phyloP scores from a whole-genome alignment of 2,113 vertebrate genomes.

The Lucifuga dentata region DNA sequence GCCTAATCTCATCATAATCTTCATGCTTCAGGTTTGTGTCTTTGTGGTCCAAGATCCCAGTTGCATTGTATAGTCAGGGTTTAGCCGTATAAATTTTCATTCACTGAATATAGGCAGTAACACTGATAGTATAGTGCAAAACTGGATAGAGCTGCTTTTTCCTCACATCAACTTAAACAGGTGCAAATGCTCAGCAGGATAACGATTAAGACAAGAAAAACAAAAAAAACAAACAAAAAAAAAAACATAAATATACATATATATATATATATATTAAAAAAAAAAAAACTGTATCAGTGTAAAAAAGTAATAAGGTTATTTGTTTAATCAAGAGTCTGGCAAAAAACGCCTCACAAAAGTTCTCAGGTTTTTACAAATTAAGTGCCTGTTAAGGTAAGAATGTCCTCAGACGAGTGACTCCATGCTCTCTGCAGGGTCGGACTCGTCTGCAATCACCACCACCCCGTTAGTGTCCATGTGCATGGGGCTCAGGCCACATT shows the following conservation, averaged over 20 bases:
- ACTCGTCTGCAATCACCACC: conserved; percentile 90
- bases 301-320: conserved; percentile 98
- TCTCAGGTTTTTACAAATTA: conserved; percentile 74
- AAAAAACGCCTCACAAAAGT: conserved; percentile 98
- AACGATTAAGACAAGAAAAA: conserved; percentile 92
- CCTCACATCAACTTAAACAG: conserved; percentile 92
- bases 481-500: conserved; percentile 88
- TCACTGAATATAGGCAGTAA: conserved; percentile 93
- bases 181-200: conserved; percentile 98
- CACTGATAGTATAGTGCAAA: conserved; percentile 99
- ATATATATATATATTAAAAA: no score
- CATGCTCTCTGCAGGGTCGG: conserved; percentile 99
- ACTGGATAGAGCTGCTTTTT: conserved; percentile 92
- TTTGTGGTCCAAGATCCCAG: conserved; percentile 44
- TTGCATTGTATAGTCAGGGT: conserved; percentile 73
- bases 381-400: conserved; percentile 56
- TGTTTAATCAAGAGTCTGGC: conserved; percentile 98
- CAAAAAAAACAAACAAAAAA: conserved; percentile 88
- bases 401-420: conserved; percentile 96
- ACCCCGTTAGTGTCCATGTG: conserved; percentile 92
- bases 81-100: conserved; percentile 78
- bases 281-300: conserved; percentile 98
- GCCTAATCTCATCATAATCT: conserved; percentile 40
- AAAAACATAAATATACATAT: conserved; percentile 99
- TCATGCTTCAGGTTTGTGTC: conserved; percentile 54